Evolutionary conservation across 2,888 invertebrate species (phyloP).

Genomic region (Drosophila meridionalis): DNA sequence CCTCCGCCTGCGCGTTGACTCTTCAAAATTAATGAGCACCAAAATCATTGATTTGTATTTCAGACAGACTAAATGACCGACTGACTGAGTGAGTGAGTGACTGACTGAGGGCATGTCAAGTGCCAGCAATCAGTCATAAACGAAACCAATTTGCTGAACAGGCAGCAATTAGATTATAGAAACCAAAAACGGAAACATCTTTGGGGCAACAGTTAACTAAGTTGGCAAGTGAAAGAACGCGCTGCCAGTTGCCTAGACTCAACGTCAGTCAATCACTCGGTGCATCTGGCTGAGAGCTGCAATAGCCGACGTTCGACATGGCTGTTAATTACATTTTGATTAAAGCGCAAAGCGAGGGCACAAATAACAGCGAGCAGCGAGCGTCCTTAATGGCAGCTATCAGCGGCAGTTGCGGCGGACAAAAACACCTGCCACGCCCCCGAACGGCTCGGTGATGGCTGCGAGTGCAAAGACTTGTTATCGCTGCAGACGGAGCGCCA

Average conservation of each 20-base stretch:
- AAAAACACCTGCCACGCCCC: constrained; percentile 23
- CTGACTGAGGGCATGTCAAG: constrained; percentile 17
- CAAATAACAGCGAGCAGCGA: constrained; percentile 4
- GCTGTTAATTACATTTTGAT: constrained; percentile 76
- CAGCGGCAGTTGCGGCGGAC: constrained; percentile 36
- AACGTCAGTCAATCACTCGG: constrained; percentile 49
- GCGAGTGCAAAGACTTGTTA: constrained; percentile 35
- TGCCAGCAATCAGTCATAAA: constrained; percentile 44
- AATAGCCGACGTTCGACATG: constrained; percentile 44
- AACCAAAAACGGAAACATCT: constrained; percentile 31
- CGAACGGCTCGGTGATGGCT: constrained; percentile 1
- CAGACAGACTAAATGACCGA: neutral
- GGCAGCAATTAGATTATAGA: constrained; percentile 40
- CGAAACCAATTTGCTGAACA: constrained; percentile 43
- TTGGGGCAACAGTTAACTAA: constrained; percentile 21
- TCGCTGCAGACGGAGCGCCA: neutral
- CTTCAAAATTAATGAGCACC: constrained; percentile 45
- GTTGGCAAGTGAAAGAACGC: constrained; percentile 8
- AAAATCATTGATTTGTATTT: constrained; percentile 49
- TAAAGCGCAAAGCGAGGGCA: constrained; percentile 56
- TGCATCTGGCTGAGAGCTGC: constrained; percentile 50
- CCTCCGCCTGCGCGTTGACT: neutral
- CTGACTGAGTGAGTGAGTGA: neutral
- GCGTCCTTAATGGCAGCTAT: constrained; percentile 52
- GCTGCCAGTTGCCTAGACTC: constrained; percentile 14